These are phyloP conservation scores for Stomorhina lunata DNA, from an alignment of 2,888 invertebrate genomes.

Conservation along the genomic window DNA sequence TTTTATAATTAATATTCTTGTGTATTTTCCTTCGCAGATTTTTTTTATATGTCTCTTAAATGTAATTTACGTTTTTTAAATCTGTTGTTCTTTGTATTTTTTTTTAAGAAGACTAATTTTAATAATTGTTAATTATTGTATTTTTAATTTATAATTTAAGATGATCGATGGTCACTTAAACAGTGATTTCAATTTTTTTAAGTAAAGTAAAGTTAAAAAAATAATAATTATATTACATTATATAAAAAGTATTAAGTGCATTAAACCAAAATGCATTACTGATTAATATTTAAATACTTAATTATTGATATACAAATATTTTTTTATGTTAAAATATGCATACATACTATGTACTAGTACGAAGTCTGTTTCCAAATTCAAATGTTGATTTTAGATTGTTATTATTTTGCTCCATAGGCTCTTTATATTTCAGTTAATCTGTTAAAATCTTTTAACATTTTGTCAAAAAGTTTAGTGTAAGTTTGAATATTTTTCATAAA, in stretches of 20 bases:
- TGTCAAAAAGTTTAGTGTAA: no score
- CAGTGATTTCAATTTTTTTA: background rate
- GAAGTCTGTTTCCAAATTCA: no score
- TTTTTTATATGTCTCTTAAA: background rate
- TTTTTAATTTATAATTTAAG: constrained; percentile 26
- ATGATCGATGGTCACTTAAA: background rate
- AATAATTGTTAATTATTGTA: constrained; percentile 37
- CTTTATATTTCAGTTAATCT: no score
- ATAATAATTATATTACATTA: constrained; percentile 6
- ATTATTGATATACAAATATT: background rate
- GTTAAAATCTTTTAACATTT: no score
- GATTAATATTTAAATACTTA: background rate
- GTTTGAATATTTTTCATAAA: no score
- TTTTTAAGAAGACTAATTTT: background rate
- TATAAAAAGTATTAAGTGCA: constrained; percentile 35
- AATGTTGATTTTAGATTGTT: no score
- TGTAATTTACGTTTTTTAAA: background rate
- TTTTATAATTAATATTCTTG: constrained; percentile 21
- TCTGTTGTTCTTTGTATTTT: background rate
- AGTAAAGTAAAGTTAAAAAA: constrained; percentile 1
- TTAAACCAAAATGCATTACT: constrained; percentile 20
- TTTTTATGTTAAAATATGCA: background rate
- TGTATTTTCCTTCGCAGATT: background rate
- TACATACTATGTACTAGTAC: no score
- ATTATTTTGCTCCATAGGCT: no score